A percentile compares a stretch with the other conserved stretches of the same genome.
These are phyloP conservation scores for Brachyrhaphis roseni DNA, from an alignment of 2,797 vertebrate genomes.

Conservation along the genomic window DNA sequence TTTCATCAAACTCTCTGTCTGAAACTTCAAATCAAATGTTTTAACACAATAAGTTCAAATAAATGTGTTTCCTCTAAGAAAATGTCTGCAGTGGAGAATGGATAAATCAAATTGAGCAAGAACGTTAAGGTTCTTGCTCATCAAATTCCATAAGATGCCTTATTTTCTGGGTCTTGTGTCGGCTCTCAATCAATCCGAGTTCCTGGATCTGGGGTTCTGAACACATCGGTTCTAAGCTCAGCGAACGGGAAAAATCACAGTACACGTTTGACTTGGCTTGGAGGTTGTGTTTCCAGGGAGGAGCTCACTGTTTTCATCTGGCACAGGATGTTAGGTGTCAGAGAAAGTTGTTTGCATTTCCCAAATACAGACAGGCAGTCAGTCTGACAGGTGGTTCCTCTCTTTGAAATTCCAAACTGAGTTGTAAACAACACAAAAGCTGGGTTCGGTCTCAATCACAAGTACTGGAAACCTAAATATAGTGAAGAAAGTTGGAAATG, in stretches of 20 bases:
- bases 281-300: neutral
- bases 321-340: neutral
- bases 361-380: neutral
- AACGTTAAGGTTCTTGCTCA: neutral
- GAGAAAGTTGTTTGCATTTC: neutral
- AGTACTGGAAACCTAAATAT: neutral
- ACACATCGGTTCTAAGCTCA: neutral
- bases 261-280: neutral
- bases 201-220: neutral
- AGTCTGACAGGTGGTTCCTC: neutral
- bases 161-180: neutral
- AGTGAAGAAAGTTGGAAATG: neutral
- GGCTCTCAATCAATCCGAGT: neutral
- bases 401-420: neutral
- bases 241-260: neutral
- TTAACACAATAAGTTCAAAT: neutral
- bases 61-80: neutral
- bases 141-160: neutral
- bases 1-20: neutral
- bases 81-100: neutral
- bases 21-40: neutral
- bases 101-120: neutral
- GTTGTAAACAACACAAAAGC: neutral
- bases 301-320: neutral
- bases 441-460: neutral